A percentile compares a stretch with the other conserved stretches of the same genome.
Conservation (phyloP, 2,113 vertebrate genomes). For the Ceuthmochares aereus region DNA sequence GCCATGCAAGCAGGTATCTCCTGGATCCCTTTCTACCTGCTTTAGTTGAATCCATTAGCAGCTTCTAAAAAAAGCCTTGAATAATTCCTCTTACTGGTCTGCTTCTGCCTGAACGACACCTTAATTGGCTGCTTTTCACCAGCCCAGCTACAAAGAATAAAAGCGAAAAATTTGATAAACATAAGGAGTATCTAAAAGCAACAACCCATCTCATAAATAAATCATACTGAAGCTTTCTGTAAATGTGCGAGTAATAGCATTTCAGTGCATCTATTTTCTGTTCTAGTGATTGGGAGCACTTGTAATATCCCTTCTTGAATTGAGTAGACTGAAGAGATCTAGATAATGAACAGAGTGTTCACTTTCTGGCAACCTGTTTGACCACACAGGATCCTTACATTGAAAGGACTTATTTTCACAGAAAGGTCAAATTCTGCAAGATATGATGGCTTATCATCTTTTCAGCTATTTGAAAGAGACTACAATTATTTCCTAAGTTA, state of each 20-base stretch:
- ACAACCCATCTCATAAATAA: constrained; percentile 44
- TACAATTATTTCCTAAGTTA: neutral
- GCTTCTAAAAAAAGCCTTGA: neutral
- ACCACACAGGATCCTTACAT: neutral
- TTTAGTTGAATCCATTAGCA: neutral
- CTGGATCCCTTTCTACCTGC: neutral
- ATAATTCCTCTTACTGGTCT: neutral
- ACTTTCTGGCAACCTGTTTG: neutral
- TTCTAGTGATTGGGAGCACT: neutral
- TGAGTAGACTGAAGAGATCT: neutral
- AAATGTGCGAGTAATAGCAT: neutral
- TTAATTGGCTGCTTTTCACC: constrained; percentile 22
- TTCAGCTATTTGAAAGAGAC: neutral
- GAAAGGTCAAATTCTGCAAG: neutral
- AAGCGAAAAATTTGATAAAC: constrained; percentile 23
- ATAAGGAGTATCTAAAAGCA: constrained; percentile 10
- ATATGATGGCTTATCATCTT: neutral
- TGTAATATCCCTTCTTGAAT: neutral
- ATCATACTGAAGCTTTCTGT: constrained; percentile 17
- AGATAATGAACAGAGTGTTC: neutral
- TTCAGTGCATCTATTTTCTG: constrained; percentile 27
- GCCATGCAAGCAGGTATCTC: neutral
- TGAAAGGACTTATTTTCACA: neutral
- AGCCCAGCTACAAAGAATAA: constrained; percentile 16
- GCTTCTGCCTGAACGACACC: neutral